Conservation (phyloP, 2,113 vertebrate species). For the Bufo bufo region DNA sequence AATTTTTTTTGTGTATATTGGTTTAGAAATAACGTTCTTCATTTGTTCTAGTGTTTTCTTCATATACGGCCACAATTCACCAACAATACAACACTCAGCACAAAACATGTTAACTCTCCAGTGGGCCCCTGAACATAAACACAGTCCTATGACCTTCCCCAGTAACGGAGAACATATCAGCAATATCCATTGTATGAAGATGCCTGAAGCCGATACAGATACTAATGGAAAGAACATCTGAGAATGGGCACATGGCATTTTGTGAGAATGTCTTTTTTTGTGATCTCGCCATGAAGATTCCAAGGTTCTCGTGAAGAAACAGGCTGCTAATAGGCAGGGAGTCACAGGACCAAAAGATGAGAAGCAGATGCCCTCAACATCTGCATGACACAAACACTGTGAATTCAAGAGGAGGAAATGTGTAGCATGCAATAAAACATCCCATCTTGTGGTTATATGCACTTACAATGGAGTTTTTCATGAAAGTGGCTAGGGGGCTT, state of each 20-base stretch:
- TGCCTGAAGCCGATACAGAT: neutral
- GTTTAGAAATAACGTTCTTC: neutral
- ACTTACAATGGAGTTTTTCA: slow-evolving; percentile 1
- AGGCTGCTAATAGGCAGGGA: slow-evolving; percentile 35
- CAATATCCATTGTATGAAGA: neutral
- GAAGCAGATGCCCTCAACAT: slow-evolving; percentile 53
- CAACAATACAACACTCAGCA: neutral
- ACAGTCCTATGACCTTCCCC: neutral
- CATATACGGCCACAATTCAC: neutral
- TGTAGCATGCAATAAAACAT: slow-evolving; percentile 19
- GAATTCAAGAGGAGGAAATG: slow-evolving; percentile 1
- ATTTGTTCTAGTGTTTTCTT: neutral
- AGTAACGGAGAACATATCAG: neutral
- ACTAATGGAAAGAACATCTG: slow-evolving; percentile 22
- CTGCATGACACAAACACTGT: slow-evolving; percentile 50
- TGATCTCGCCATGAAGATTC: slow-evolving; percentile 22
- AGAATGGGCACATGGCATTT: slow-evolving; percentile 4
- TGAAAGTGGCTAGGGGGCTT: slow-evolving; percentile 6
- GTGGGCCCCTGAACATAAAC: slow-evolving; percentile 25
- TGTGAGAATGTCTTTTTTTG: neutral
- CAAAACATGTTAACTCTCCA: neutral
- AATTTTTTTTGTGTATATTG: neutral
- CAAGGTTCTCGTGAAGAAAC: slow-evolving; percentile 27
- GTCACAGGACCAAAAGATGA: slow-evolving; percentile 38
- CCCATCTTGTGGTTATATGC: slow-evolving; percentile 20